Base-by-base conservation (phyloP, 2,888 invertebrate genomes). In the Tachina lurida region DNA sequence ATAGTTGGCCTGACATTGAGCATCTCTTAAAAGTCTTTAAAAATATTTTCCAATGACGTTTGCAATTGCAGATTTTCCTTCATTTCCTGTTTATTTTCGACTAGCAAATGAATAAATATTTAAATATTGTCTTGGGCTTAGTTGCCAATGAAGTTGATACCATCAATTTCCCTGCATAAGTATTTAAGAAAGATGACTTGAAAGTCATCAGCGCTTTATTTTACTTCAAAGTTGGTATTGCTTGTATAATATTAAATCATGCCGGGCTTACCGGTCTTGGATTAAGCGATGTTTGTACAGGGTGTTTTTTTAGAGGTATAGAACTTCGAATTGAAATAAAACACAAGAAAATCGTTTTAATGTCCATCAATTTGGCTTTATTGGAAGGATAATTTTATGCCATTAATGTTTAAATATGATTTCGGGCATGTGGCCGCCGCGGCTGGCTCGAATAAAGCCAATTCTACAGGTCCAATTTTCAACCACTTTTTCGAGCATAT, bases 171-270 rank as follows among this genome's bases (percentile, higher is more conserved):
- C 77, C 75, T 79, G 67, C 54, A 41, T 56, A 74, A 73, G 74
- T 52, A 52, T 49, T 49, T 52, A 31, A 52, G 8, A 68, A 62
- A 76, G 76, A 80, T 83, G 83, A 71, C 86, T 83, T 73, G 82
- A 86, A 86, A 86, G 75, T 86, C 86, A 86, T 86, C 86, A 83
- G 86, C 86, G 86, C 86, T 86, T 83, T 82, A 54, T 65, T 75
- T 68, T 12, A 19, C 4, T 45, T 70, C 47, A 13, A 68, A 74
- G 5, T 73, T 56, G 17, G 5, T 12, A 2, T 58, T 49, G 67
- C 31, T 52, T 58, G 8, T 15, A 7, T 45, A 13, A 1, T 63
- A 60, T 31, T 5, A 45, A 22, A 49, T 49, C 67, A 49, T 60
- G 56, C 15, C 54, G 19, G 67, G n/a, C 19, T 71, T 56, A 17